Evolutionary conservation across 1,140 invertebrate species (phyloP), one percentile per base, ranked within the genome.

Genomic region (Papilio polyxenes): DNA sequence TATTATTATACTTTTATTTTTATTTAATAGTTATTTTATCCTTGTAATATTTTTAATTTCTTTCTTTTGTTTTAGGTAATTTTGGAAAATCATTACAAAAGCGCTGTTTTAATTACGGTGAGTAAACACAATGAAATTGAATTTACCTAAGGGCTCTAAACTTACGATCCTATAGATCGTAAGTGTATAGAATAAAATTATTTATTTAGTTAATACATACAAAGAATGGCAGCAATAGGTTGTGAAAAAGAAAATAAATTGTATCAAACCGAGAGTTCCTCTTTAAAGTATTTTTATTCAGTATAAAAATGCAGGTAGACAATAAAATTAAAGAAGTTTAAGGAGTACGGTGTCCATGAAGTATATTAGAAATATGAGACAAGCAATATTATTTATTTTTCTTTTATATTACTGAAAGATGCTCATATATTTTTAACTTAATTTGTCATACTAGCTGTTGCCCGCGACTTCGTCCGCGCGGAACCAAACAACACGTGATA

Each of bases 251-350:
- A 11, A 62, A 62, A 20, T 53, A 20, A 20, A 59, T 17, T 59
- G 6, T 20, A n/a, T 59, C 3, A 20, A 65, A 65, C 59, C 59
- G 20, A 65, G 15, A 62, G 20, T 7, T 31, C 10, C 0, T 0
- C 31, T 23, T 65, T 11, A 65, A 65, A 31, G 62, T 65, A 65
- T 23, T 65, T 53, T 31, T 31, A 11, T 31, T 31, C 23, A 65
- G 20, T 65, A 65, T 31, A 31, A 65, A 65, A 65, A 65, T 65
- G 62, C 23, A 65, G 62, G 23, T 65, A 31, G 8, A 65, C 62
- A 31, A 65, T 65, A 65, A 65, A 65, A 65, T 65, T 65, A 65
- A 23, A 65, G 20, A 65, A 65, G 20, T 65, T 65, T 65, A 65
- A 31, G 9, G 15, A 59, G 23, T 65, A n/a, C 3, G 40, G 40